Evolutionary conservation across 92 coral and sea anemone genomes (phyloP).

Genomic region (Zoanthus gigantus): DNA sequence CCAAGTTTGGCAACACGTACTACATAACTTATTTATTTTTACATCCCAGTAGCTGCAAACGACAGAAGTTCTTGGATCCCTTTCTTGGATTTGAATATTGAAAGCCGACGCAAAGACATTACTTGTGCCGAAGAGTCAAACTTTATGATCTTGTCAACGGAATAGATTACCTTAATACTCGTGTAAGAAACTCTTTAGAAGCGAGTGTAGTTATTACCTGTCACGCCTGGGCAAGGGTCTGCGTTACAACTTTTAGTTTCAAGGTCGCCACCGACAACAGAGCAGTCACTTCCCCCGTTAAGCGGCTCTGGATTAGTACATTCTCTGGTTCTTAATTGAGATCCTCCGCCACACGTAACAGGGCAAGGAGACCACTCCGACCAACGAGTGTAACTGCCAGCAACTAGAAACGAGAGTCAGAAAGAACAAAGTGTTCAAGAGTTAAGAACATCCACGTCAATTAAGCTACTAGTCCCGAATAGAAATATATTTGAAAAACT

Average conservation of each 20-base stretch:
- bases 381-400: constrained; percentile 94
- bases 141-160: no score
- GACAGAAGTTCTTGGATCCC: no score
- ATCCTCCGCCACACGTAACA: constrained; percentile 91
- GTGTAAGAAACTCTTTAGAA: neutral
- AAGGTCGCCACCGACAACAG: constrained; percentile 82
- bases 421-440: neutral
- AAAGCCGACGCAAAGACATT: no score
- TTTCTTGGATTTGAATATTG: no score
- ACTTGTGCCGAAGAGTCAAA: no score
- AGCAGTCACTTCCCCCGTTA: constrained; percentile 92
- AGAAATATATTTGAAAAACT: no score
- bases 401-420: constrained; percentile 57
- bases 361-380: constrained; percentile 87
- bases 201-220: constrained; percentile 58
- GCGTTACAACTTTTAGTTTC: constrained; percentile 81
- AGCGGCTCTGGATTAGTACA: constrained; percentile 92
- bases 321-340: constrained; percentile 83
- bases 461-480: no score
- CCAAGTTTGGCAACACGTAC: no score
- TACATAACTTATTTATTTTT: no score
- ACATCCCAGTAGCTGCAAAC: no score
- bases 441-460: neutral
- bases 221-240: constrained; percentile 89
- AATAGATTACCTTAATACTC: neutral